Base-by-base conservation (phyloP, 2,797 vertebrate species). In the Melopsittacus undulatus region DNA sequence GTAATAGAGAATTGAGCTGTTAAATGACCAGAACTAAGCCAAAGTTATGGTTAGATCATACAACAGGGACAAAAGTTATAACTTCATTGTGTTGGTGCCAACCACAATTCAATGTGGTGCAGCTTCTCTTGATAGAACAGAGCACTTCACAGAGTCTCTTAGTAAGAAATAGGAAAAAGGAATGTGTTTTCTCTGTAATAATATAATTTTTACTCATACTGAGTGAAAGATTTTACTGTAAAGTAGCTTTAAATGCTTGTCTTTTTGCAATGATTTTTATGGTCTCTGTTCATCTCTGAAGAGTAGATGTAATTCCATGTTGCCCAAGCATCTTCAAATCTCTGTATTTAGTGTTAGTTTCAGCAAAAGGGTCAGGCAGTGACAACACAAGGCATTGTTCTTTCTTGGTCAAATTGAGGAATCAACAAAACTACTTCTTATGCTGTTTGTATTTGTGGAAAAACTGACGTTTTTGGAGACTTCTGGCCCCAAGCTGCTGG, bases 1-100 rank as follows among this genome's bases (percentile, higher is more conserved):
- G 0, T 49, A 24, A 22, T 52, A 61, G 63, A 77, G 72, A 74
- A 67, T 2, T 19, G 61, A 91, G 61, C 56, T 91, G 67, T 83
- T 91, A 64, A 63, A 87, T 89, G 66, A 68, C 48, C 75, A 89
- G 52, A 89, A 70, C 45, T 84, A 90, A 93, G 62, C 72, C 83
- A 83, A 74, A 89, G 56, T 74, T 90, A 74, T 13, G 56, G 64
- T 89, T 84, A 80, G 61, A 54, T 96, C 70, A 22, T 36, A 68
- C 45, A 40, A 77, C 0, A 1, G 56, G 56, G 34, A 40, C 59
- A 92, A 63, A 92, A 89, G 34, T 68, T 75, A 29, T 5, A 77
- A 24, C 64, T 93, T 64, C 38, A 40, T 87, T 72, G 24, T 90
- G 42, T 32, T 77, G 59, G 48, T 76, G 63, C 70, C 7, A 8